Evolutionary conservation across 2,797 vertebrate species (phyloP), one percentile per base, ranked within the genome.

Genomic region (Podarcis lilfordi): DNA sequence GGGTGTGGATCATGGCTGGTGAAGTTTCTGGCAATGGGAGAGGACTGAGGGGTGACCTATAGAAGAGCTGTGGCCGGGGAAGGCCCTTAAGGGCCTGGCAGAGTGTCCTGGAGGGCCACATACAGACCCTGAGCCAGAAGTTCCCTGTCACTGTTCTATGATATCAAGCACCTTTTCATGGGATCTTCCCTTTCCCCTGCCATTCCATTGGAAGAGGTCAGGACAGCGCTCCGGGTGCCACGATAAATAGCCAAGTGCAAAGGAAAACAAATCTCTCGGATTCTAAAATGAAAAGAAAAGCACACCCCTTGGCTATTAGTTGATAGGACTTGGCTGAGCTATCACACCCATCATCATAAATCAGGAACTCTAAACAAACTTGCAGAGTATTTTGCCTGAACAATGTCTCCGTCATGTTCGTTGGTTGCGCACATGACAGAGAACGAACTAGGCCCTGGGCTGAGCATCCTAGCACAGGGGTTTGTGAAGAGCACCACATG

Each of bases 211-310:
- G 37, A 87, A 78, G 15, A 93, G 89, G 89, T 90, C 91, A 95
- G 88, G 74, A 80, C 85, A 92, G 76, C 64, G 10, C 64, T 45
- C 8, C 21, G 81, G 80, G 45, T 93, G 93, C 94, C 94, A 94
- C 92, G 82, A 94, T 91, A 95, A 96, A 96, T 82, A 96, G 76
- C 61, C 80, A 50, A 80, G 35, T 86, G 45, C 92, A 84, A 94
- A 95, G 89, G 89, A 94, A 96, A 96, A 95, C 64, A 55, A 95
- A 81, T 72, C 17, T 89, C 91, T 92, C 93, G 91, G 93, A 94
- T 93, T 74, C 80, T 85, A 91, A 92, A 77, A 91, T 77, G 80
- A 93, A 93, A 69, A 90, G 90, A 94, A 93, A 95, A 96, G 94
- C 91, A 94, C 40, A 40, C 81, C 90, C 0, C 0, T 88, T 94